Base-by-base conservation (phyloP, 2,888 invertebrate genomes). In the Drosophila paranaensis region DNA sequence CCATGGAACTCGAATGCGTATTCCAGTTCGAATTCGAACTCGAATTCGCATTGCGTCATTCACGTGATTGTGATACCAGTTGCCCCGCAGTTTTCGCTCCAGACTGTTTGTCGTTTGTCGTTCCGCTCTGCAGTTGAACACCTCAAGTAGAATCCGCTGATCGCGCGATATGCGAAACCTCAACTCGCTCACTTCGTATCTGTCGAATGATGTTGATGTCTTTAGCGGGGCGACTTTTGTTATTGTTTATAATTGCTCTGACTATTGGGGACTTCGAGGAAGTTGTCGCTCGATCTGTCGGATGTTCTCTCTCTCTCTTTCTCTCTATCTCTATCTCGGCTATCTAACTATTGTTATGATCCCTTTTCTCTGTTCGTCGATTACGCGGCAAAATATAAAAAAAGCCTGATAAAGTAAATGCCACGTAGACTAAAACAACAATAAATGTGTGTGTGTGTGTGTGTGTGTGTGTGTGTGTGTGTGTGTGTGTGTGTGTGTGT, bases 11-110 rank as follows among this genome's bases (percentile, higher is more conserved):
- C 33, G 25, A 11, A 14, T 4, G 6, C 46, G 60, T 62, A 78
- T 10, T 30, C 46, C 9, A 6, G 20, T 27, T 27, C 27, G 27
- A 27, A 46, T 46, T 46, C 10, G 30, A 48, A 5, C 11, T 48
- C 48, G 30, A 30, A 62, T 53, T 80, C 72, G 54, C 11, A n/a
- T 27, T 11, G 85, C 85, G 88, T 84, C 81, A 80, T 67, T 53
- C 82, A 81, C 88, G 85, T 81, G 88, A 87, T 87, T 65, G 85
- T 81, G 88, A 87, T 87, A 65, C 48, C 16, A 48, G 8, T 30
- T 6, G 27, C 30, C 16, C 20, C 43, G n/a, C 30, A 30, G 11
- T 16, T 33, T 16, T 14, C 3, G 9, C 10, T 65, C 40, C 40
- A 45, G 74, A 77, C 48, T 48, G 70, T 63, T 61, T 61, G 43